phyloP scores from a whole-genome alignment of 2,888 invertebrate genomes.

The Andrena haemorrhoa region DNA sequence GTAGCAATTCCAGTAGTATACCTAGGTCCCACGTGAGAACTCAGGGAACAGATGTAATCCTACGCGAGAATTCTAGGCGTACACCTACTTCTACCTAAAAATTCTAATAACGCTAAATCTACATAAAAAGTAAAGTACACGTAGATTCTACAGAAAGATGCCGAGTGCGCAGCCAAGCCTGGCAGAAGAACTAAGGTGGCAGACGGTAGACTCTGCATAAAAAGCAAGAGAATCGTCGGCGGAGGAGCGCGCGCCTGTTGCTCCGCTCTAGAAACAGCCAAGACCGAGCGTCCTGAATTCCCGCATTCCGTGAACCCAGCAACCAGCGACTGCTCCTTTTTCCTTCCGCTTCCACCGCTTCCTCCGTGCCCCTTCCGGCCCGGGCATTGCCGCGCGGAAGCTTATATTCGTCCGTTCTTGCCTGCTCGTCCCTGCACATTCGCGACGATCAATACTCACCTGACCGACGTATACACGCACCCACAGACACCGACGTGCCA shows the following conservation, averaged over 20 bases:
- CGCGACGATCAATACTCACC: slow-evolving; percentile 83
- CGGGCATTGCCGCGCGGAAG: slow-evolving; percentile 43
- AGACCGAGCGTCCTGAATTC: slow-evolving; percentile 42
- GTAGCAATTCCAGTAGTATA: not conserved
- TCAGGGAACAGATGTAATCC: not conserved
- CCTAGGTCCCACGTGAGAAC: too few relatives aligned
- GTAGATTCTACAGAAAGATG: not conserved
- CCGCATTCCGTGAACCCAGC: not conserved
- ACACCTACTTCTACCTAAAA: not conserved
- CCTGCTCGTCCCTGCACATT: slow-evolving; percentile 74
- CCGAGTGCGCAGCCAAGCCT: not conserved
- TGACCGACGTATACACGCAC: slow-evolving; percentile 66
- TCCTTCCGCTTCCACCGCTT: not conserved
- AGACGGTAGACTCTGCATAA: not conserved
- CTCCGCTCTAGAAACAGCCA: slow-evolving; percentile 11
- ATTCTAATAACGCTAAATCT: not conserved
- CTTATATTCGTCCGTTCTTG: slow-evolving; percentile 58
- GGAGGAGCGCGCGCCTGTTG: slow-evolving; percentile 32
- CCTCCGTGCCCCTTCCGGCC: slow-evolving; percentile 35
- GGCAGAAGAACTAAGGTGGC: not conserved
- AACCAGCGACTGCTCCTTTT: slow-evolving; percentile 23
- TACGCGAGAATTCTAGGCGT: not conserved
- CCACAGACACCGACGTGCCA: not conserved
- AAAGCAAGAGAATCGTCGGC: not conserved
- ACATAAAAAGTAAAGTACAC: not conserved